Percentiles rank a stretch among this genome's conserved stretches.
Evolutionary conservation across 1,140 invertebrate genomes (phyloP).

Genomic region (Bombus fervidus): DNA sequence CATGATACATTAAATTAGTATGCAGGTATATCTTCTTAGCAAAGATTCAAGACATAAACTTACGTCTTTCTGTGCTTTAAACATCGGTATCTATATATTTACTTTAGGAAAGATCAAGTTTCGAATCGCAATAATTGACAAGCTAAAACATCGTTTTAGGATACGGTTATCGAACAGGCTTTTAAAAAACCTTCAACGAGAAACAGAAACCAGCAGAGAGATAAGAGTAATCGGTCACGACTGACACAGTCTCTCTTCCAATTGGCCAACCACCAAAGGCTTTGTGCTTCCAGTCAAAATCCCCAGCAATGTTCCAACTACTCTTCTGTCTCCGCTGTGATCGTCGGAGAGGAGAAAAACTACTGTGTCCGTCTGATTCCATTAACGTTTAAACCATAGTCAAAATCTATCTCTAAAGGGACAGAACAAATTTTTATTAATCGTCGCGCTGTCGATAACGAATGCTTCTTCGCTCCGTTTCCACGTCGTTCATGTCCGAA

Average conservation of each 20-base stretch:
- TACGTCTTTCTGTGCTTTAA: neutral
- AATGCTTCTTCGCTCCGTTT: neutral
- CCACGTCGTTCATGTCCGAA: neutral
- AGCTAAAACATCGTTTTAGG: neutral
- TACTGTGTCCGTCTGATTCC: slow-evolving; percentile 11
- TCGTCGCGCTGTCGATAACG: slow-evolving; percentile 19
- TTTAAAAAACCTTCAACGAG: neutral
- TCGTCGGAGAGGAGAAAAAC: neutral
- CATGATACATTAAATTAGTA: no score
- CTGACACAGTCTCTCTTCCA: neutral
- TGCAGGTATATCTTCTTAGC: no score
- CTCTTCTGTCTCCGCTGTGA: neutral
- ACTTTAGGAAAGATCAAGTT: neutral
- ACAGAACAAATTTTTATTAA: neutral
- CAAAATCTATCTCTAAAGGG: neutral
- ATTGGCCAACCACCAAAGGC: neutral
- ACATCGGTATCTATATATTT: neutral
- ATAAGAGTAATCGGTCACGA: neutral
- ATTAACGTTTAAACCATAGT: slow-evolving; percentile 7
- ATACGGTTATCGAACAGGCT: neutral
- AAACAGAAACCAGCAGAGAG: no score
- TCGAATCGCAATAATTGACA: neutral
- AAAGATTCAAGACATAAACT: neutral
- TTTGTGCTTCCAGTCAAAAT: neutral
- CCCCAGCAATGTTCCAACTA: neutral